Conservation (phyloP, 2,888 invertebrate species). For the Aquatica leii region DNA sequence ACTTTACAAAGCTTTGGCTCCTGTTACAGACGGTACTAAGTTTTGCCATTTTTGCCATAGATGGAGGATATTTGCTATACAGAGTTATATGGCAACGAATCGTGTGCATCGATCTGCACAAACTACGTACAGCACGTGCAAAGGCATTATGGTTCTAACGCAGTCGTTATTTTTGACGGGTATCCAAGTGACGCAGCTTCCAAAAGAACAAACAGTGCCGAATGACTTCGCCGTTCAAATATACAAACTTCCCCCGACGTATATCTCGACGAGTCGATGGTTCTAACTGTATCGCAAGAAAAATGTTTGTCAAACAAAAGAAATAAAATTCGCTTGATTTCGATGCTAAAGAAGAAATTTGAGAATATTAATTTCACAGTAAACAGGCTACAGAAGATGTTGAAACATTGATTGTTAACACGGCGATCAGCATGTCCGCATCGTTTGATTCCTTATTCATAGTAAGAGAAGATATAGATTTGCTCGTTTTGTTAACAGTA, state of each 20-base stretch:
- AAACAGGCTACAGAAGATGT: slow-evolving; percentile 6
- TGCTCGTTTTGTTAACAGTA: slow-evolving; percentile 3
- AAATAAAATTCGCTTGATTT: too few relatives aligned
- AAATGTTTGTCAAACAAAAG: not conserved
- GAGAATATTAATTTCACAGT: not conserved
- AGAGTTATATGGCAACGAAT: too few relatives aligned
- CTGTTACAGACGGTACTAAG: not conserved
- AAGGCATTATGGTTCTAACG: too few relatives aligned
- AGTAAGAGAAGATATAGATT: slow-evolving; percentile 16
- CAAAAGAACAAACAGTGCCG: not conserved
- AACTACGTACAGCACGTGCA: too few relatives aligned
- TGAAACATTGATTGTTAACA: slow-evolving; percentile 8
- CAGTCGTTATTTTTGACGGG: too few relatives aligned
- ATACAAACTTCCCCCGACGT: too few relatives aligned
- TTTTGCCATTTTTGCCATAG: not conserved
- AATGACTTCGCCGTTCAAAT: slow-evolving; percentile 11
- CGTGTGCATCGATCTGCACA: not conserved
- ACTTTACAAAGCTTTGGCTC: too few relatives aligned
- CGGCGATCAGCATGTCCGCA: not conserved
- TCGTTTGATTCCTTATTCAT: slow-evolving; percentile 2
- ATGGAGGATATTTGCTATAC: not conserved
- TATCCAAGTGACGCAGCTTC: too few relatives aligned
- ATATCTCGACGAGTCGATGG: slow-evolving; percentile 2
- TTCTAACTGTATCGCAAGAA: not conserved
- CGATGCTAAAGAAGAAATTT: not conserved